Evolutionary conservation across 92 coral and sea anemone species (phyloP), one percentile per base, ranked within the genome.

Genomic region (Epizoanthus fatuus): DNA sequence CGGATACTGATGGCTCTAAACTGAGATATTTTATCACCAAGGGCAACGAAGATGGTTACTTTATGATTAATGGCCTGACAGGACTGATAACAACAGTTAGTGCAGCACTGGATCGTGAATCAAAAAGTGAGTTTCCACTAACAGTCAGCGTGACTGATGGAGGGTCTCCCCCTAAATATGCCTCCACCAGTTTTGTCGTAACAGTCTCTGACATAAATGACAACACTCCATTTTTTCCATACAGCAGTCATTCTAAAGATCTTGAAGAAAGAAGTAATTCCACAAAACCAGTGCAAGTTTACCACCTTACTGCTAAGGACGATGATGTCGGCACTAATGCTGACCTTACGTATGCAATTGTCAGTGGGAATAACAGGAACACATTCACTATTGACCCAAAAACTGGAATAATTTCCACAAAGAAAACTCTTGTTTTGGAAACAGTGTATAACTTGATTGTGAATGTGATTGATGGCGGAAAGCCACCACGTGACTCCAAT

Each of bases 121-220:
- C 8, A 15, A 39, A 91, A 51, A 83, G 81, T 47, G 79, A 53
- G 39, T 91, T 90, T 69, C 80, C 84, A 20, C 88, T 97, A 25
- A 77, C 85, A 53, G 95, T 97, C 10, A 63, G 57, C 57, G 98
- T 83, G 13, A 81, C 93, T 12, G 95, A 95, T 89, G 92, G 93
- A 42, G 94, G 93, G 0, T 20, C 84, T 3, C 91, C 92, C 53
- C 94, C 91, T 13, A 89, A 86, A 66, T 56, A 74, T 76, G 92
- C 92, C 5, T 72, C 65, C 75, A 87, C 91, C 51, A 89, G 83
- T 56, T 90, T 97, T 62, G 86, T 86, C 2, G 85, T 93, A 55
- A 89, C 86, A 71, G 92, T 97, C 17, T 85, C 98, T 16, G 99
- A 97, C 87, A 92, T 92, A 12, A 97, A 97, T 86, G 99, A 97